phyloP scores from a whole-genome alignment of 2,888 invertebrate species.

The Watsonalla binaria region DNA sequence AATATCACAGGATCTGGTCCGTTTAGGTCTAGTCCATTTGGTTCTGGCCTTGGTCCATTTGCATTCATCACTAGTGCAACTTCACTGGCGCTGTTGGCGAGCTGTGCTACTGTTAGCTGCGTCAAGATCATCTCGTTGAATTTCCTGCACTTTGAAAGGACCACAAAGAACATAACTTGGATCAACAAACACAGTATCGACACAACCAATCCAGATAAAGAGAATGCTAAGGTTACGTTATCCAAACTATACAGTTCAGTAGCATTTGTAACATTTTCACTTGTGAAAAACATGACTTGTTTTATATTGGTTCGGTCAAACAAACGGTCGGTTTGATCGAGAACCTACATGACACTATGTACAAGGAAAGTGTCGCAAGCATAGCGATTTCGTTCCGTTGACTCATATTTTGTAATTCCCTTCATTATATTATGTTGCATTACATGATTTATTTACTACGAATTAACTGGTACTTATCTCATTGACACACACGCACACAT shows the following conservation, averaged over 20 bases:
- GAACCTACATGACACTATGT: no score
- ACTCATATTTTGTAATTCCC: no score
- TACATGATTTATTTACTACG: no score
- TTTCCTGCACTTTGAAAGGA: slow-evolving; percentile 8
- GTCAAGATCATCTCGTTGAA: slow-evolving; percentile 11
- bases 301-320: no score
- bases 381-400: no score
- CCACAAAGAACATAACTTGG: neutral
- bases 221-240: neutral
- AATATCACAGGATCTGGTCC: neutral
- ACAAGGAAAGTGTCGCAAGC: no score
- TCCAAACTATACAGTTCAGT: neutral
- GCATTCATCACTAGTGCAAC: slow-evolving; percentile 1
- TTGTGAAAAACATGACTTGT: no score
- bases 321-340: no score
- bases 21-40: neutral
- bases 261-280: neutral
- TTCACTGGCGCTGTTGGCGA: slow-evolving; percentile 6
- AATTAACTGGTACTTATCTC: no score
- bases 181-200: neutral
- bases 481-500: no score
- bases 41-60: no score
- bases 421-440: no score
- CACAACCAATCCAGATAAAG: neutral
- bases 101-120: slow-evolving; percentile 10